A percentile compares a stretch with the other conserved stretches of the same genome.
These are phyloP conservation scores for Aphyosemion australe DNA, from an alignment of 2,113 vertebrate genomes.

Conservation along the genomic window DNA sequence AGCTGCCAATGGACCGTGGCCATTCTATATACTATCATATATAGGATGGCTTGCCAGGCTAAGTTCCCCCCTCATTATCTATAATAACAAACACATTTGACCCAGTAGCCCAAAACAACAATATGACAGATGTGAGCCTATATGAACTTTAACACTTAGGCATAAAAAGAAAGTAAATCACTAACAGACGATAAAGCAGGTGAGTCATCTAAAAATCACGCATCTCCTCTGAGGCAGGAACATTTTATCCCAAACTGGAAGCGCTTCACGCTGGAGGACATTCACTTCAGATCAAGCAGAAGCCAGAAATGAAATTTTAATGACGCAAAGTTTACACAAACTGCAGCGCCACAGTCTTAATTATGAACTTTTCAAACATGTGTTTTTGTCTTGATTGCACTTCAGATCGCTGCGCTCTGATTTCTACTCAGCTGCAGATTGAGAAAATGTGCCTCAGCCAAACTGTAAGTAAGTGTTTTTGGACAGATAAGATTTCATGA, in stretches of 20 bases:
- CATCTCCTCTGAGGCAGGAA: background rate
- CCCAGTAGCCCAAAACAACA: background rate
- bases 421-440: conserved; percentile 35
- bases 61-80: background rate
- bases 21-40: no score
- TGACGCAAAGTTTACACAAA: conserved; percentile 10
- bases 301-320: conserved; percentile 34
- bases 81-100: background rate
- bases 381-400: conserved; percentile 18
- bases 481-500: conserved; percentile 11
- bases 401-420: conserved; percentile 8
- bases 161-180: background rate
- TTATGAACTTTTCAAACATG: conserved; percentile 26
- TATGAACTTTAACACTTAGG: background rate
- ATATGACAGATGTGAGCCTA: background rate
- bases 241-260: conserved; percentile 28
- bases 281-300: conserved; percentile 23
- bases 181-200: conserved; percentile 10
- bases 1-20: no score
- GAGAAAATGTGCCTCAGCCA: conserved; percentile 20
- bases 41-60: no score
- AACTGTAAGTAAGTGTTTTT: conserved; percentile 18
- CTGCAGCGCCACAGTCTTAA: conserved; percentile 10
- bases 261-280: conserved; percentile 6
- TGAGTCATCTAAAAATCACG: conserved; percentile 33